Conservation (phyloP, 2,113 vertebrate genomes). For the Corynorhinus townsendii region DNA sequence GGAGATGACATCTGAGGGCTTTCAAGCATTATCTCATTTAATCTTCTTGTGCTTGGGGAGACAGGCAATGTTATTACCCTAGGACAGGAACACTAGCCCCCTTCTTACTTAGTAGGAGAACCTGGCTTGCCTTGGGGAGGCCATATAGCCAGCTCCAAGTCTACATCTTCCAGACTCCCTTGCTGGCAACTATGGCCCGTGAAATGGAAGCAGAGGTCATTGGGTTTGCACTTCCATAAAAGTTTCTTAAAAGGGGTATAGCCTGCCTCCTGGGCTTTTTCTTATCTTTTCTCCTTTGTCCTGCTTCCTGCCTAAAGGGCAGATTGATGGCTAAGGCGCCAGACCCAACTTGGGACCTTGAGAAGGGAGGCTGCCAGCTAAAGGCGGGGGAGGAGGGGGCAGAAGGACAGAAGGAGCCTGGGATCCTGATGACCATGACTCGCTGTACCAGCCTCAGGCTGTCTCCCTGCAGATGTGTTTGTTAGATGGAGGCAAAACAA, state of each 20-base stretch:
- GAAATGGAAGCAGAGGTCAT: background rate
- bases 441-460: background rate
- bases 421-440: background rate
- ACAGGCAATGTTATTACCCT: too few species aligned
- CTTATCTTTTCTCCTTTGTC: background rate
- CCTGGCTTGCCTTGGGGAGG: background rate
- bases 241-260: background rate
- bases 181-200: background rate
- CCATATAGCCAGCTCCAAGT: background rate
- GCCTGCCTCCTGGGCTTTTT: background rate
- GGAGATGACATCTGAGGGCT: background rate
- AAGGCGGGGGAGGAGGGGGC: background rate
- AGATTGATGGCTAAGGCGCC: background rate
- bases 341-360: background rate
- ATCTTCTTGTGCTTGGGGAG: background rate
- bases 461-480: conserved; percentile 1
- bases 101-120: background rate
- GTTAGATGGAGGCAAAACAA: conserved; percentile 33
- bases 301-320: background rate
- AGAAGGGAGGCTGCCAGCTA: background rate
- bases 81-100: background rate
- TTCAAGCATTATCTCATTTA: background rate
- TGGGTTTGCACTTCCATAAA: background rate
- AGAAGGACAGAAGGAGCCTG: background rate
- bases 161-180: background rate